Percentiles rank a stretch among this genome's conserved stretches.
These are phyloP conservation scores for Hippocampus kuda DNA, from an alignment of 2,797 vertebrate genomes.

Conservation along the genomic window DNA sequence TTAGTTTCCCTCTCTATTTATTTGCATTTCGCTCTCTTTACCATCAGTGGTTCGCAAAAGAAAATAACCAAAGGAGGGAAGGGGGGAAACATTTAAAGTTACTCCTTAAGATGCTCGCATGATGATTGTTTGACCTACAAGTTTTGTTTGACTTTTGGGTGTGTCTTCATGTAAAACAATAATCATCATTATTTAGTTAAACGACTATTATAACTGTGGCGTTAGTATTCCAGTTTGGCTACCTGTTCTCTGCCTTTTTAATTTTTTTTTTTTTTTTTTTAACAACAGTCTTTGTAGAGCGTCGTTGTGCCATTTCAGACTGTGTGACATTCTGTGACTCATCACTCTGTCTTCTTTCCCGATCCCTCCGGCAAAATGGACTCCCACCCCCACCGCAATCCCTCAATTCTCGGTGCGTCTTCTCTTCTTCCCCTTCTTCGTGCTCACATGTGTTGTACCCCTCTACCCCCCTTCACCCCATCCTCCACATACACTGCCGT, in stretches of 20 bases:
- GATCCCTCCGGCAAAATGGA: conserved; percentile 65
- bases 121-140: neutral
- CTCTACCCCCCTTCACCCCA: neutral
- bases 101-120: neutral
- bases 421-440: conserved; percentile 44
- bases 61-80: no score
- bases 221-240: conserved; percentile 34
- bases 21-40: neutral
- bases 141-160: neutral
- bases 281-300: conserved; percentile 32
- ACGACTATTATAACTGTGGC: neutral
- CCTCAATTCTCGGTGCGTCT: conserved; percentile 61
- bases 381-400: conserved; percentile 53
- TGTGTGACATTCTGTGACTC: conserved; percentile 67
- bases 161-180: neutral
- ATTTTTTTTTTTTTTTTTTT: conserved; percentile 34
- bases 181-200: neutral
- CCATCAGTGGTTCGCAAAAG: neutral
- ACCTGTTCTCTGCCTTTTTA: conserved; percentile 13
- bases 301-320: conserved; percentile 52
- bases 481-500: neutral
- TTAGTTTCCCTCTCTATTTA: neutral
- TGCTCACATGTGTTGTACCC: conserved; percentile 59
- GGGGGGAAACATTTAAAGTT: neutral
- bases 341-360: conserved; percentile 62